Evolutionary conservation across 1,140 invertebrate genomes (phyloP), one percentile per base, ranked within the genome.

Genomic region (Caenorhabditis remanei): DNA sequence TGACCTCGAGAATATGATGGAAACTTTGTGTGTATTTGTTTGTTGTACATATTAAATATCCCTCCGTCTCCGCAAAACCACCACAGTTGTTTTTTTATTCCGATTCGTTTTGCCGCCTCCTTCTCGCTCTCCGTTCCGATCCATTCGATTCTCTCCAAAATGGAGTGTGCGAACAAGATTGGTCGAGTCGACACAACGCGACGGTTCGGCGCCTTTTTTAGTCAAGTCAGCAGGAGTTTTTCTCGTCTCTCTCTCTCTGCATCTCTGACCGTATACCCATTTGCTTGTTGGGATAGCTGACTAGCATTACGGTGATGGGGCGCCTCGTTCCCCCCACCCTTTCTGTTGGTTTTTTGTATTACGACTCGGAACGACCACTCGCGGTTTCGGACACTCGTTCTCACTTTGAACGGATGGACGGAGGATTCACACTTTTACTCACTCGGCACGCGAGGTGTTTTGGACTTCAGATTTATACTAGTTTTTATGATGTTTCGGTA

Each of bases 311-410:
- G 71, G 32, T 32, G 32, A 32, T 32, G 32, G 32, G 32, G 71
- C 71, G 43, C 46, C 71, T 79, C 71, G 43, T 50, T 79, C 21
- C n/a, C 46, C n/a, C 71, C 19, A 4, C 3, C 21, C 19, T 0
- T 61, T 61, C 32, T 79, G 71, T 79, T 79, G 71, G 46, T 79
- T 79, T 79, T 79, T 79, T 79, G 71, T 79, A 79, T 79, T 79
- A 79, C 71, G 71, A 63, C 61, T 63, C 65, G 8, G 8, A 43
- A 71, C 41, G 3, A 71, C 65, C 65, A 19, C 65, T 46, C 21
- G 50, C 14, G 8, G n/a, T 14, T 14, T 40, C 40, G 19, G 19
- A 32, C 56, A 40, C n/a, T 63, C 61, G 61, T 63, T 63, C 32
- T 32, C 61, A 24, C 21, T 53, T 53, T 53, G 13, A 5, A 4